Conservation (phyloP, 2,113 vertebrate genomes). For the Callopanchax toddi region DNA sequence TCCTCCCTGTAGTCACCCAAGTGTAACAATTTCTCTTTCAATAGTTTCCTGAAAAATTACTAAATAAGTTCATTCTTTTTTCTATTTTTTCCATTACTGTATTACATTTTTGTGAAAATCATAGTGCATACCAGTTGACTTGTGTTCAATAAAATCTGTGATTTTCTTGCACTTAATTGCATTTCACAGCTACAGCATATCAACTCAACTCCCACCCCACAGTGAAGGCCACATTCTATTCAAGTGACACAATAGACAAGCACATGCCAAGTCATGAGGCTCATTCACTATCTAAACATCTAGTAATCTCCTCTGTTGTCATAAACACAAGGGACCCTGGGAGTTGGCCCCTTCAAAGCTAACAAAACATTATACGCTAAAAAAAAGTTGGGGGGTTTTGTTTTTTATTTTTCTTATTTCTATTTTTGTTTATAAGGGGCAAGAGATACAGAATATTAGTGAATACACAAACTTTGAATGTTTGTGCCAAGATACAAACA, state of each 20-base stretch:
- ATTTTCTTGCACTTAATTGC: too few relatives aligned
- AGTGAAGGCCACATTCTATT: conserved; percentile 52
- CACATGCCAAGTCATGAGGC: conserved; percentile 69
- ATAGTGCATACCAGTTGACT: too few relatives aligned
- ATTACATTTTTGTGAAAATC: too few relatives aligned
- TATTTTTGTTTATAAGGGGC: neutral
- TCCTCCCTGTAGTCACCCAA: too few relatives aligned
- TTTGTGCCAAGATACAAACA: neutral
- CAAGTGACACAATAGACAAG: conserved; percentile 65
- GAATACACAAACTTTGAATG: neutral
- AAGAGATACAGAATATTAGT: neutral
- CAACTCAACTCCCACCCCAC: too few relatives aligned
- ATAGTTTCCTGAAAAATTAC: too few relatives aligned
- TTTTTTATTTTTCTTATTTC: conserved; percentile 12
- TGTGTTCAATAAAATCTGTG: too few relatives aligned
- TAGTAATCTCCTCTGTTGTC: conserved; percentile 65
- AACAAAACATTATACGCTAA: conserved; percentile 13
- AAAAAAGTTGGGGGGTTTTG: too few relatives aligned
- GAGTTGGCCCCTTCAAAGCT: conserved; percentile 29
- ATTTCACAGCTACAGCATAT: too few relatives aligned
- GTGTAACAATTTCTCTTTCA: too few relatives aligned
- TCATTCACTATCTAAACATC: conserved; percentile 65
- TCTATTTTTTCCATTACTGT: too few relatives aligned
- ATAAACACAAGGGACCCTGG: conserved; percentile 40
- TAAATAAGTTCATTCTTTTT: too few relatives aligned